Evolutionary conservation across 2,113 vertebrate genomes (phyloP), one percentile per base, ranked within the genome.

Genomic region (Balaenoptera acutorostrata): DNA sequence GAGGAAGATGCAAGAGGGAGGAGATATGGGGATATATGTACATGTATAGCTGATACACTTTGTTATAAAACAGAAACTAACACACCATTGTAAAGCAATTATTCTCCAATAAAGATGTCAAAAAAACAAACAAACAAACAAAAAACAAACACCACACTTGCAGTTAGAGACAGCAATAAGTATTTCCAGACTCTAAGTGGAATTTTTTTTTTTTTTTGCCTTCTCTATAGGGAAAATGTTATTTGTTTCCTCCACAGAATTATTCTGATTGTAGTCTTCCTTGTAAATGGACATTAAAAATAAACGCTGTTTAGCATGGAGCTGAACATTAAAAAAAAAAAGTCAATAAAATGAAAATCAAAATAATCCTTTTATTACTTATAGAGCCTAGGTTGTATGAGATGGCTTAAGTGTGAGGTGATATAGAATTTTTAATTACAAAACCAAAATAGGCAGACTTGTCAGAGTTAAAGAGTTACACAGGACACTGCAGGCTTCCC

Each of bases 211-310:
- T 6, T 49, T 59, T 83, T 92, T 74, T 88, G 63, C 31, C 11
- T 68, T 77, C 4, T 63, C n/a, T 21, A 85, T 27, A 90, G 90
- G 82, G 66, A 61, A 88, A 82, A 85, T 17, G 5, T 90, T 98
- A 87, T 77, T 97, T 85, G 36, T 96, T 29, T 97, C 61, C 33
- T 74, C 41, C 55, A 75, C 12, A 74, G 36, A 96, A 23, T 31
- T 59, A 94, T 64, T 97, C 59, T 83, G 66, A 39, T 69, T 63
- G 89, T 88, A 80, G 36, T 59, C 27, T 88, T 15, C 46, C 57
- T 61, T 89, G 23, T 66, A 33, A 71, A 33, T 17, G 46, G 27
- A 78, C 5, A 4, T 92, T 92, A 87, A 89, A 57, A 96, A 83
- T 88, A 74, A 69, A 81, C 75, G n/a, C 61, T 2, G 39, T 25